Evolutionary conservation across 2,113 vertebrate species (phyloP).

Genomic region (Pangasianodon gigas): DNA sequence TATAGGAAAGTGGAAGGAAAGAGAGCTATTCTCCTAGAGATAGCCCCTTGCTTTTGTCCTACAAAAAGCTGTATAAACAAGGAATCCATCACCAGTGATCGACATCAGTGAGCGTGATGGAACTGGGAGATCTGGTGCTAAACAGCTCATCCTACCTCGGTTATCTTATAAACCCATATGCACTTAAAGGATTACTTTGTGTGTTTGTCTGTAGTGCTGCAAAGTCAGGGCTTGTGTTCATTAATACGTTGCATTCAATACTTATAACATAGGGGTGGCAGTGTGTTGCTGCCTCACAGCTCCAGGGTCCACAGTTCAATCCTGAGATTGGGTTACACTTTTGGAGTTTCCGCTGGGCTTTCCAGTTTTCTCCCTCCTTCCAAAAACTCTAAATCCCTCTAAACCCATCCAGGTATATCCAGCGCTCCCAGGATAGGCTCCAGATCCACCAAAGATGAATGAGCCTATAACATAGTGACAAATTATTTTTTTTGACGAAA

Average conservation of each 20-base stretch:
- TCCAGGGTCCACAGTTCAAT: neutral
- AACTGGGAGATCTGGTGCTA: constrained; percentile 52
- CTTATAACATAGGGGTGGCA: neutral
- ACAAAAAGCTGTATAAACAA: constrained; percentile 59
- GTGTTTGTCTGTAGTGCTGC: neutral
- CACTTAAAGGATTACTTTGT: constrained; percentile 26
- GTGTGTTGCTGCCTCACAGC: neutral
- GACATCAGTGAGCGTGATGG: constrained; percentile 24
- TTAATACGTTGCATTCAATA: neutral
- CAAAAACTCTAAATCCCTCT: neutral
- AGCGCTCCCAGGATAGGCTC: neutral
- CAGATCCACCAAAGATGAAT: neutral
- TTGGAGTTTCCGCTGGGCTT: neutral
- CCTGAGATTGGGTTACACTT: neutral
- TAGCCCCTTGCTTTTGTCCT: constrained; percentile 54
- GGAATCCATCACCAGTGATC: constrained; percentile 58
- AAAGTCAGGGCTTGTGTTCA: neutral
- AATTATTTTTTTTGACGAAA: constrained; percentile 1
- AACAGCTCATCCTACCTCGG: constrained; percentile 42
- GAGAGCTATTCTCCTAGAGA: constrained; percentile 55
- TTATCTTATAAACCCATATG: constrained; percentile 1
- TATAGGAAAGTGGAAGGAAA: constrained; percentile 54
- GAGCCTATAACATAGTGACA: neutral
- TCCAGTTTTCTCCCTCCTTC: neutral
- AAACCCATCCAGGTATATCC: neutral